Evolutionary conservation across 2,888 invertebrate species (phyloP), one percentile per base, ranked within the genome.

Genomic region (Seira ritae): DNA sequence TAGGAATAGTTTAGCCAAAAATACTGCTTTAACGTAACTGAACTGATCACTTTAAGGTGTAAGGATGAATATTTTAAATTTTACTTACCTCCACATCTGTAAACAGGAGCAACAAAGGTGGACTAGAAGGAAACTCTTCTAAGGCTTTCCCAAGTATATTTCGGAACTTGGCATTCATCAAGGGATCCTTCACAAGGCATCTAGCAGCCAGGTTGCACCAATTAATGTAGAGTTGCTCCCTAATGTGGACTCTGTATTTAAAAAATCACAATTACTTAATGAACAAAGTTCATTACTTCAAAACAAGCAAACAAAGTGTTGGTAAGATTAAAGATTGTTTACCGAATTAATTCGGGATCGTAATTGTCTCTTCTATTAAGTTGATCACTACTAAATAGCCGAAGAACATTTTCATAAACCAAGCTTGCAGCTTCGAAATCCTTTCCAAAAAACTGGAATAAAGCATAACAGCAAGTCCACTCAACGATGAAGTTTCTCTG

Each of bases 131-230:
- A 83, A 85, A 88, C 50, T 88, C 86, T 46, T 83, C 68, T 10
- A 88, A 70, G 19, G 86, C 88, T 62, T 70, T 76, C 6, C 75
- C 81, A 3, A 88, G 70, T 46, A 85, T 84, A 42, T 71, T 76
- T 50, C 88, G 65, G 55, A 88, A 88, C 66, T 85, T 86, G 10
- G 85, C 67, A 46, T 87, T 88, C 80, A 84, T 77, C 80, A 86
- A 81, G 10, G 87, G 85, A 71, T 87, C 76, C 50, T 87, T 84
- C 0, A 75, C 68, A 10, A 87, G 62, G 17, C 84, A 80, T 23
- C 86, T 71, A 60, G 86, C 84, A 10, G 87, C 87, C 0, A 88
- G 74, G 76, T 86, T 86, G 42, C 87, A 88, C 88, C 88, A 88
- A 15, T 55, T 78, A 1, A 87, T 84, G 55, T 86, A 88, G 0